Base-by-base conservation (phyloP, 2,888 invertebrate genomes). In the Pocota personata region DNA sequence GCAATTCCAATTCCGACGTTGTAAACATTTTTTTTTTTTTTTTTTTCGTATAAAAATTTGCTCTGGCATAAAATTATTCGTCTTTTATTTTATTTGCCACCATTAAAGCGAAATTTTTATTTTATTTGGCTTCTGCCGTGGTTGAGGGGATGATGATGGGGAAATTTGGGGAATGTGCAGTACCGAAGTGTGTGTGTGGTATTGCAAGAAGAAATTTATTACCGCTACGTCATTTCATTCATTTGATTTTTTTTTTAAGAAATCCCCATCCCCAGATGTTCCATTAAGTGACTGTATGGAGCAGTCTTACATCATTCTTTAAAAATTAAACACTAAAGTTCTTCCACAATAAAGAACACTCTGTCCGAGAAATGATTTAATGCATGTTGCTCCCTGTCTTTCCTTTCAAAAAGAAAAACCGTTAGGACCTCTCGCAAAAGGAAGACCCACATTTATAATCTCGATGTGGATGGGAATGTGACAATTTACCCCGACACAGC, bases 371-470 rank as follows among this genome's bases (percentile, higher is more conserved):
- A 37, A 48, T 84, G 83, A 84, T 79, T 79, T 75, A 84, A 75
- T 57, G 64, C 50, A 19, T 62, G 67, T 48, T n/a, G 24, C 37
- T 66, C 40, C 52, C 10, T 37, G 71, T 50, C n/a, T n/a, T n/a
- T n/a, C n/a, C n/a, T n/a, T n/a, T n/a, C n/a, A n/a, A n/a, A 14
- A 48, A 21, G 19, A 55, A 5, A 37, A 32, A 64, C 35, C 60
- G 37, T 62, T 48, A 62, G 24, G 30, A 62, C 32, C 21, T 8
- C 19, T 60, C 40, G 46, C n/a, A 16, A 60, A 32, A 46, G 10
- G 66, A 71, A 78, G 64, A 66, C 69, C 72, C 60, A 77, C 72
- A 83, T 83, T 83, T 60, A 73, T 80, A 75, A 80, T 80, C 73
- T 60, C 43, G 46, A 30, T 64, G 73, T 55, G 24, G 30, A 48